Evolutionary conservation across 1,140 invertebrate species (phyloP), one percentile per base, ranked within the genome.

Genomic region (Hermetia illucens): DNA sequence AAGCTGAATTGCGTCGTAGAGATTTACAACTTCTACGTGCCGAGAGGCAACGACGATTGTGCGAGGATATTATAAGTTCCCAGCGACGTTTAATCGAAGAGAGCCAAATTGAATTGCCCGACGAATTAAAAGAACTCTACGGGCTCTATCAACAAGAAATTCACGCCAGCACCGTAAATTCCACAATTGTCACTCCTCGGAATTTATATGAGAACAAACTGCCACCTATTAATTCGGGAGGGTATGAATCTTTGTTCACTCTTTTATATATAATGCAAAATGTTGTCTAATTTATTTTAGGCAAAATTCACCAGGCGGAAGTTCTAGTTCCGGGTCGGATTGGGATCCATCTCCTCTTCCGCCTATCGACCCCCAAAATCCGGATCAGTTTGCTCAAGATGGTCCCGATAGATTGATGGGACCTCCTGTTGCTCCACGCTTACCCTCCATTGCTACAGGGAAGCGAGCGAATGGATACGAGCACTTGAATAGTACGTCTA

Each of bases 41-140:
- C 32, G 79, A 88, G 49, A 65, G 87, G 17, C 86, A 92, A 55
- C 64, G 86, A 9, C 73, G 80, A 33, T 71, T 95, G 4, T 87
- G 83, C 41, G 88, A 95, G 51, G 85, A 91, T 52, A 92, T 94
- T 40, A 93, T 95, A 37, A 82, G 81, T 0, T 68, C 84, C 27
- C 90, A 94, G 56, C 65, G 85, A 34, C 66, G 79, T 15, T 69
- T 91, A n/a, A 81, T 94, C 43, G 82, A 90, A 70, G 74, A 77
- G 53, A 66, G 75, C 47, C 66, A 71, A 42, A 53, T 87, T 4
- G 65, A 68, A 16, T 63, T 86, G 15, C 79, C 86, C 3, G 64
- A 74, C 5, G 87, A 92, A 49, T 61, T 93, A 22, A 76, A 81
- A 39, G 84, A 90, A 41, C 63, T 93, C 10, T 91, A 90, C 56